Base-by-base conservation (phyloP, 2,888 invertebrate genomes). In the Lasioglossum calceatum region DNA sequence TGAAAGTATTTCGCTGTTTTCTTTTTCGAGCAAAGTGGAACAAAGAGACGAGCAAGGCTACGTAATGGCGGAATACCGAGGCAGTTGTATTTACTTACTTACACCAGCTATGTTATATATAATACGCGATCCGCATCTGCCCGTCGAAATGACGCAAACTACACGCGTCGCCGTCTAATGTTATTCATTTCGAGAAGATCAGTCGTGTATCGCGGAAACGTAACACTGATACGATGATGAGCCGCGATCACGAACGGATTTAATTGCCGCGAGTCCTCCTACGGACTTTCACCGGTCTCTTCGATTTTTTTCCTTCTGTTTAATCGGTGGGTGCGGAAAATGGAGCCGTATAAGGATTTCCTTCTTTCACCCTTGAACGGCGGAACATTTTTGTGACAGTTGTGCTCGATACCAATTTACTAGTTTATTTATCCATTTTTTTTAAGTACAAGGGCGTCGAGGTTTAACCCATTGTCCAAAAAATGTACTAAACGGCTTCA, bases 1-100 rank as follows among this genome's bases (percentile, higher is more conserved):
- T 83, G 89, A 89, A 89, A 89, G 89, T 88, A 80, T 39, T 47
- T 79, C 74, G 74, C 64, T 47, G 61, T 36, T 67, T 61, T 67
- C 61, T 79, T 76, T 67, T 70, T 36, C 64, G 64, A 16, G 64
- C 64, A 32, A 64, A 64, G 64, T 64, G 77, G 75, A 75, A 87
- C 82, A 87, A 89, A 85, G 85, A 82, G 64, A 77, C 54, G 73
- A 58, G 27, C 75, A 14, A 14, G 27, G 4, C 32, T 32, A 42
- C 39, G 83, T 87, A 77, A 81, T 23, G 77, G 50, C 70, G 39
- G 75, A 19, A 16, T 73, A 85, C 86, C 86, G 58, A 27, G 27
- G 14, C 12, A 61, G 58, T 27, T 14, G n/a, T 5, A 19, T 61
- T 12, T 50, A 50, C 19, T 47, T 47, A 19, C 50, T 47, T 47